A percentile compares a stretch with the other conserved stretches of the same genome.
These are phyloP conservation scores for Clarias laeviceps DNA, from an alignment of 2,797 vertebrate species.

Conservation along the genomic window DNA sequence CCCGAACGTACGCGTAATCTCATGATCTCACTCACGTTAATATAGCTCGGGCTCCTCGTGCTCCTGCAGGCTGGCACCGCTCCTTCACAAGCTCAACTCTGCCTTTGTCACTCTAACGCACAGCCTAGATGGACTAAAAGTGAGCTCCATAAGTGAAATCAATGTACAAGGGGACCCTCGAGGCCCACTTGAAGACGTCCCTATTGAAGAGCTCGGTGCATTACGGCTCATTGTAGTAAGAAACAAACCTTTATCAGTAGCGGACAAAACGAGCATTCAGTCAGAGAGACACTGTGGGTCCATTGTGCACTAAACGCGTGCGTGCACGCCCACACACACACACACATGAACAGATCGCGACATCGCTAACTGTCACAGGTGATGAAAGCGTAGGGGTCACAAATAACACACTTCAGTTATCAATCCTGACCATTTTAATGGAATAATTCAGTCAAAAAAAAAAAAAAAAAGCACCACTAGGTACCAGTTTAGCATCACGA, in stretches of 20 bases:
- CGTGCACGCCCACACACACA: slow-evolving; percentile 54
- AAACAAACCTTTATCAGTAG: slow-evolving; percentile 72
- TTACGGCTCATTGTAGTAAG: slow-evolving; percentile 59
- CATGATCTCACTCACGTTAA: slow-evolving; percentile 37
- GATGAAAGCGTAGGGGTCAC: slow-evolving; percentile 66
- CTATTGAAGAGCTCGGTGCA: slow-evolving; percentile 61
- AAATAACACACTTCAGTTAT: slow-evolving; percentile 13
- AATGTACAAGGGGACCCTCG: slow-evolving; percentile 64
- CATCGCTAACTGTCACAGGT: slow-evolving; percentile 73
- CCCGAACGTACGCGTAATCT: slow-evolving; percentile 1
- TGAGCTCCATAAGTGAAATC: slow-evolving; percentile 58
- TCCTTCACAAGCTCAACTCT: slow-evolving; percentile 15
- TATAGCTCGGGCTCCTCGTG: not conserved
- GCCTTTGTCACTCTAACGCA: slow-evolving; percentile 23
- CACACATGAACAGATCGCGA: slow-evolving; percentile 61
- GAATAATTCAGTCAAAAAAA: not conserved
- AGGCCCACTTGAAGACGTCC: slow-evolving; percentile 57
- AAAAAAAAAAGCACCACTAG: too few species aligned
- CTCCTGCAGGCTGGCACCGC: slow-evolving; percentile 4
- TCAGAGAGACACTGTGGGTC: slow-evolving; percentile 66
- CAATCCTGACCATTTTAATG: not conserved
- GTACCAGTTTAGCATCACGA: not conserved
- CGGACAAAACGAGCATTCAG: slow-evolving; percentile 77
- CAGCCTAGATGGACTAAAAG: slow-evolving; percentile 32
- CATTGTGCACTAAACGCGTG: slow-evolving; percentile 69